Conservation (phyloP, 2,888 invertebrate species). For the Endotricha flammealis region DNA sequence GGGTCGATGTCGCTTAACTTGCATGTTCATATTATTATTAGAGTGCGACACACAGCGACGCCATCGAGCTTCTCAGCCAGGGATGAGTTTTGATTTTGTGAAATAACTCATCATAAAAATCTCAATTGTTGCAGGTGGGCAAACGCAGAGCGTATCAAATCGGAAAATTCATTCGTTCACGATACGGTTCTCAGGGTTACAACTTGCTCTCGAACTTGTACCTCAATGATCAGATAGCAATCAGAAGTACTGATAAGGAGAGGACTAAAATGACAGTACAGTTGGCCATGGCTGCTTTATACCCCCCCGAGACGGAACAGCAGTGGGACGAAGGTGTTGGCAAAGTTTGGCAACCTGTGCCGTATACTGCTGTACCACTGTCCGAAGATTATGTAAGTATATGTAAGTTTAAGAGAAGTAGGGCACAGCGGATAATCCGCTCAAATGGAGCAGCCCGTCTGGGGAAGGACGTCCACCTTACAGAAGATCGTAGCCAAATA, state of each 20-base stretch:
- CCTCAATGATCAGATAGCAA: constrained; percentile 43
- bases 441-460: no score
- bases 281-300: constrained; percentile 59
- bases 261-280: constrained; percentile 63
- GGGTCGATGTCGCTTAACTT: no score
- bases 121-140: constrained; percentile 35
- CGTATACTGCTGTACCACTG: constrained; percentile 54
- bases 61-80: no score
- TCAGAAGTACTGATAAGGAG: constrained; percentile 65
- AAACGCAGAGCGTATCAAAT: constrained; percentile 54
- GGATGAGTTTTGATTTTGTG: no score
- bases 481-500: no score
- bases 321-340: constrained; percentile 64
- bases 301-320: constrained; percentile 57
- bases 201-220: constrained; percentile 50
- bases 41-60: no score
- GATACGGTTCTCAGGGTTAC: constrained; percentile 47
- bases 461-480: no score
- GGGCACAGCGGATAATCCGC: no score
- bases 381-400: constrained; percentile 60
- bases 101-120: no score
- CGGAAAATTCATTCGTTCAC: constrained; percentile 50
- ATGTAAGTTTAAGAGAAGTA: no score
- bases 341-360: constrained; percentile 64
- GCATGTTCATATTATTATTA: no score